Conservation (phyloP, 2,113 vertebrate genomes). For the Lophius piscatorius region DNA sequence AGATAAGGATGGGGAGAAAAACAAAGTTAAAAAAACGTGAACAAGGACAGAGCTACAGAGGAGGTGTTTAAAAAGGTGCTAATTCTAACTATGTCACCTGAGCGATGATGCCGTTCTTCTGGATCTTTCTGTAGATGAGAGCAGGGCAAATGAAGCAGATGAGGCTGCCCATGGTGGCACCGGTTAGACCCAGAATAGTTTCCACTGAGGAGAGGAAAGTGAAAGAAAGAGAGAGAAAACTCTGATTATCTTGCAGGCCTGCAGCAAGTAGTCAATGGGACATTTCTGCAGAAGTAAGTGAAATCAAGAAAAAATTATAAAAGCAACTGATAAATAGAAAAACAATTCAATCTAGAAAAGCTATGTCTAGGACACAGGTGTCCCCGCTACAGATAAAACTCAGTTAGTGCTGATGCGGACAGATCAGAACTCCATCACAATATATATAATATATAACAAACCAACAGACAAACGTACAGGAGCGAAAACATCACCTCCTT, state of each 20-base stretch:
- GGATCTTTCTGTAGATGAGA: constrained; percentile 94
- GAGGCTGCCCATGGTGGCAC: constrained; percentile 97
- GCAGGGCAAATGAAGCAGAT: constrained; percentile 99
- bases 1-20: background rate
- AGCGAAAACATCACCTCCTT: too few relatives aligned
- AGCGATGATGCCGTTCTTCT: constrained; percentile 87
- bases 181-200: constrained; percentile 94
- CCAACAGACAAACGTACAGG: too few relatives aligned
- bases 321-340: too few relatives aligned
- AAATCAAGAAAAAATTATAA: background rate
- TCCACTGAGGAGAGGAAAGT: constrained; percentile 84
- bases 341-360: too few relatives aligned
- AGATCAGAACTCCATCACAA: too few relatives aligned
- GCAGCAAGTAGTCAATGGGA: background rate
- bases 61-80: background rate
- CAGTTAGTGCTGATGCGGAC: too few relatives aligned
- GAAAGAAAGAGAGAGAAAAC: constrained; percentile 15
- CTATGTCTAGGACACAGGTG: too few relatives aligned
- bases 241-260: background rate
- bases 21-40: background rate
- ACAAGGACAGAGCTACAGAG: background rate
- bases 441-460: too few relatives aligned
- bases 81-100: constrained; percentile 81
- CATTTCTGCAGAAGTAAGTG: background rate
- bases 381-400: too few relatives aligned